Conservation (phyloP, 2,888 invertebrate genomes). For the Nymphalis urticae region DNA sequence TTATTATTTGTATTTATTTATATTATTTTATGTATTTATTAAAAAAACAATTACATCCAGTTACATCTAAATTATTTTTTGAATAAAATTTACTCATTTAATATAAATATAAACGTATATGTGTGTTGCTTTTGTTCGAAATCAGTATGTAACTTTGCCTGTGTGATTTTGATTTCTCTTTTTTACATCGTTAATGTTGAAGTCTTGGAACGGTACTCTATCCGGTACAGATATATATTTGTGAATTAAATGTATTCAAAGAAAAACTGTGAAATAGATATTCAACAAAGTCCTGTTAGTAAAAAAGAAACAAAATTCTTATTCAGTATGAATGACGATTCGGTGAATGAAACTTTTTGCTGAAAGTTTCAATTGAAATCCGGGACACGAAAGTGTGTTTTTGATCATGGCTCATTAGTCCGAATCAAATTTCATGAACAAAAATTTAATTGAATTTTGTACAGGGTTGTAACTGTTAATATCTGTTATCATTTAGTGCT, state of each 20-base stretch:
- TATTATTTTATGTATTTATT: too few relatives aligned
- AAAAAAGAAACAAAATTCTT: constrained; percentile 19
- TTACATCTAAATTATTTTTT: neutral
- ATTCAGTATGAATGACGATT: constrained; percentile 20
- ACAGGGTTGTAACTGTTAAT: too few relatives aligned
- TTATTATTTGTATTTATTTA: too few relatives aligned
- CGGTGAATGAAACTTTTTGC: constrained; percentile 24
- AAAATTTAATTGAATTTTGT: constrained; percentile 22
- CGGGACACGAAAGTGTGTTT: constrained; percentile 20
- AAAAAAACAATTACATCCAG: too few relatives aligned
- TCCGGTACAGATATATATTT: neutral
- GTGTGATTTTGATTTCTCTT: too few relatives aligned
- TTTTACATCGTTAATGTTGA: too few relatives aligned
- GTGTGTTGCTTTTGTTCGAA: too few relatives aligned
- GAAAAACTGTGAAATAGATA: constrained; percentile 10
- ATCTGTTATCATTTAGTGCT: too few relatives aligned
- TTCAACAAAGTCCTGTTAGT: neutral
- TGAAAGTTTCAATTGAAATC: constrained; percentile 27
- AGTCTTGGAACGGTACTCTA: neutral
- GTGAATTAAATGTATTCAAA: neutral
- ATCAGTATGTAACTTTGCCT: too few relatives aligned
- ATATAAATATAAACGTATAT: too few relatives aligned
- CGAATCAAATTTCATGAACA: constrained; percentile 26
- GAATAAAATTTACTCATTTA: neutral
- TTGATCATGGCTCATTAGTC: constrained; percentile 27